Conservation (phyloP, 2,888 invertebrate species). For the Polyommatus icarus region DNA sequence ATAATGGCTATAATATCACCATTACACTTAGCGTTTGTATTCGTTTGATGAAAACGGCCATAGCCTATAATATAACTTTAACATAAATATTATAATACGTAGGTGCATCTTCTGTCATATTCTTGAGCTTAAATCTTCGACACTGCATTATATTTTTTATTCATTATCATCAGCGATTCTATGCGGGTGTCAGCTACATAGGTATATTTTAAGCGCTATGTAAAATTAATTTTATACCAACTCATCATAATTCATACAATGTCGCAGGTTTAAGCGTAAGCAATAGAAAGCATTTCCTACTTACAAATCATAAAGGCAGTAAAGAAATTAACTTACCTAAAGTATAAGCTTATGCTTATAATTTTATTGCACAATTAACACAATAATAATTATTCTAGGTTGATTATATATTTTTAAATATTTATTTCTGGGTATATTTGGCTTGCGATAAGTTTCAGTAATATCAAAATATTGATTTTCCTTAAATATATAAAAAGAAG, state of each 20-base stretch:
- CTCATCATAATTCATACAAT: constrained; percentile 6
- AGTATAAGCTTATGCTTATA: neutral
- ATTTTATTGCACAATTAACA: neutral
- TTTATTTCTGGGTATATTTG: neutral
- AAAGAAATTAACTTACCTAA: constrained; percentile 24
- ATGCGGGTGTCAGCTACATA: neutral
- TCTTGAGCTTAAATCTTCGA: constrained; percentile 10
- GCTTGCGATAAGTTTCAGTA: neutral
- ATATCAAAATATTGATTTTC: neutral
- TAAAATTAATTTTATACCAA: neutral
- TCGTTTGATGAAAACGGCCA: neutral
- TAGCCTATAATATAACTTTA: too few species aligned
- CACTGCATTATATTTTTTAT: neutral
- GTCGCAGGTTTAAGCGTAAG: constrained; percentile 27
- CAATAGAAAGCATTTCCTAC: constrained; percentile 19
- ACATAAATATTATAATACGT: neutral
- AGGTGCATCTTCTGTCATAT: neutral
- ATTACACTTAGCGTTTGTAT: too few species aligned
- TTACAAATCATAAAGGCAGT: neutral
- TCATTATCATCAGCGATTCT: neutral
- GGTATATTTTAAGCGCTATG: neutral
- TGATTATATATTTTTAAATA: too few species aligned
- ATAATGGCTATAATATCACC: too few species aligned
- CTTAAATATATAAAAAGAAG: neutral
- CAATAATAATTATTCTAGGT: neutral